Percentiles rank a stretch among this genome's conserved stretches.
These are phyloP conservation scores for Periparus ater DNA, from an alignment of 2,797 vertebrate species.

Conservation along the genomic window DNA sequence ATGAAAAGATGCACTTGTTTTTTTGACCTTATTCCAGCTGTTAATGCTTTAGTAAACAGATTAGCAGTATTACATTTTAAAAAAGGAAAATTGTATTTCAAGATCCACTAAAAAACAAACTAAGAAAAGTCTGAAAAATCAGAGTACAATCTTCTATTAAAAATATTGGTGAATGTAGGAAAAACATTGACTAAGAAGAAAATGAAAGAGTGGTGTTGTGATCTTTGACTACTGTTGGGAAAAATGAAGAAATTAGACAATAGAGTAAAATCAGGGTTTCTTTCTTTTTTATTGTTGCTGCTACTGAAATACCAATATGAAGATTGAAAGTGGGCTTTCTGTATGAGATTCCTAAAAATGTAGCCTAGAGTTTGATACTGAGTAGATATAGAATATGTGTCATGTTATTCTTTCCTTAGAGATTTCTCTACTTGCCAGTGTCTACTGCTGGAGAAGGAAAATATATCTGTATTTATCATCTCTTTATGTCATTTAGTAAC, in stretches of 20 bases:
- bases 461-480: neutral
- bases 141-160: neutral
- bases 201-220: neutral
- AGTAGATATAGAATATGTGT: neutral
- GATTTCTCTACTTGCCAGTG: neutral
- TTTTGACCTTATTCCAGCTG: slow-evolving; percentile 40
- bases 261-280: neutral
- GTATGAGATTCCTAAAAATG: neutral
- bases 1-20: slow-evolving; percentile 46
- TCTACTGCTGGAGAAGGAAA: neutral
- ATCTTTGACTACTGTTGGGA: neutral
- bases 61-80: slow-evolving; percentile 6
- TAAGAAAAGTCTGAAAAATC: slow-evolving; percentile 10
- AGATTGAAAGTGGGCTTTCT: neutral
- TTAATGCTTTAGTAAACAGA: slow-evolving; percentile 59
- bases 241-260: neutral
- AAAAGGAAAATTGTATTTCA: slow-evolving; percentile 24
- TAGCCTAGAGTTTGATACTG: neutral
- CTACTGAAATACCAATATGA: neutral
- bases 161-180: neutral
- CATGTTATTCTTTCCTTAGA: neutral
- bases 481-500: neutral
- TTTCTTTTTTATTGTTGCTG: neutral
- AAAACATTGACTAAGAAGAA: neutral
- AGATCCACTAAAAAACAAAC: slow-evolving; percentile 32